A percentile compares a stretch with the other conserved stretches of the same genome.
These are phyloP conservation scores for Tenthredo mesomela DNA, from an alignment of 2,888 invertebrate species.

Conservation along the genomic window DNA sequence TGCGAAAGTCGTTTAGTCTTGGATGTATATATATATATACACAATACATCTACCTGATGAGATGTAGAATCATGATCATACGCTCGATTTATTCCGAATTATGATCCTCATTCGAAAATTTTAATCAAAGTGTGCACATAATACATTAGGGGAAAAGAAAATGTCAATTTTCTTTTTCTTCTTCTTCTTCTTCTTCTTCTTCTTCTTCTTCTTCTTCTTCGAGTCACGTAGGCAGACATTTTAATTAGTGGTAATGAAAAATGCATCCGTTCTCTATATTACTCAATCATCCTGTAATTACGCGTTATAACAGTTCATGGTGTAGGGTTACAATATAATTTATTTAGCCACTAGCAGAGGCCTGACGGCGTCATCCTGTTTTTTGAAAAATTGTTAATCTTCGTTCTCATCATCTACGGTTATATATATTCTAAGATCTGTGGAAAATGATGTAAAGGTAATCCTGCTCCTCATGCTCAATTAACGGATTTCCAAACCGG, in stretches of 20 bases:
- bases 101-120: background rate
- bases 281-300: slow-evolving; percentile 32
- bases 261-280: slow-evolving; percentile 32
- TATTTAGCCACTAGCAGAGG: slow-evolving; percentile 12
- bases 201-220: background rate
- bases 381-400: slow-evolving; percentile 28
- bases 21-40: too few species aligned
- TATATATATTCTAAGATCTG: background rate
- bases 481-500: slow-evolving; percentile 18
- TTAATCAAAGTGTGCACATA: too few species aligned
- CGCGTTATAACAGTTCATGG: background rate
- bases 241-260: slow-evolving; percentile 26
- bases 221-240: background rate
- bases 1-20: background rate
- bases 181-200: background rate
- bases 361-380: slow-evolving; percentile 31
- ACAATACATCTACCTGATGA: background rate
- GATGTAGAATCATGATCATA: background rate
- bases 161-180: background rate
- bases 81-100: background rate
- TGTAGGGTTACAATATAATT: slow-evolving; percentile 31
- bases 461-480: background rate
- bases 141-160: too few species aligned
- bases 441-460: background rate
- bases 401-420: background rate